Conservation (phyloP, 2,888 invertebrate species). For the Penaeus monodon region DNA sequence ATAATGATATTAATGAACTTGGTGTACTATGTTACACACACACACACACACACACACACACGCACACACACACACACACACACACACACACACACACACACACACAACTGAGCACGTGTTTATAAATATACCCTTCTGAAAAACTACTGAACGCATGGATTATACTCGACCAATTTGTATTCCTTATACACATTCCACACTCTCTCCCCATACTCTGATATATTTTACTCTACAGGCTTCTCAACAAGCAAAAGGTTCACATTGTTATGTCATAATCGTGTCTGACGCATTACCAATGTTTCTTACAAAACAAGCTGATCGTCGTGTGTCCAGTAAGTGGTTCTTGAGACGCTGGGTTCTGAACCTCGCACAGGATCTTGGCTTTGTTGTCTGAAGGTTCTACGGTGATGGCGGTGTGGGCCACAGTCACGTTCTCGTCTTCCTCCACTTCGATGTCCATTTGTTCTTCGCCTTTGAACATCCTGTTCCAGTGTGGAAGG, state of each 20-base stretch:
- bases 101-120: neutral
- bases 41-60: conserved; percentile 8
- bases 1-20: neutral
- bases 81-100: neutral
- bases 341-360: too few relatives aligned
- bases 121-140: too few relatives aligned
- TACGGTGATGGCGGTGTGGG: too few relatives aligned
- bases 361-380: too few relatives aligned
- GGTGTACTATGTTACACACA: neutral
- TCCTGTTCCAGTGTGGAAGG: too few relatives aligned
- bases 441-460: too few relatives aligned
- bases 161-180: neutral
- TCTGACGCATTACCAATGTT: neutral
- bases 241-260: neutral
- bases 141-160: neutral
- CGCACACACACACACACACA: conserved; percentile 20
- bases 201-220: too few relatives aligned
- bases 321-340: neutral
- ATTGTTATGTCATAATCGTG: neutral
- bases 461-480: too few relatives aligned
- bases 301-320: neutral
- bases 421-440: too few relatives aligned
- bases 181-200: neutral
- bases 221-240: too few relatives aligned
- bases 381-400: too few relatives aligned